Evolutionary conservation across 2,888 invertebrate species (phyloP), one percentile per base, ranked within the genome.

Genomic region (Branchipolynoe longqiensis): DNA sequence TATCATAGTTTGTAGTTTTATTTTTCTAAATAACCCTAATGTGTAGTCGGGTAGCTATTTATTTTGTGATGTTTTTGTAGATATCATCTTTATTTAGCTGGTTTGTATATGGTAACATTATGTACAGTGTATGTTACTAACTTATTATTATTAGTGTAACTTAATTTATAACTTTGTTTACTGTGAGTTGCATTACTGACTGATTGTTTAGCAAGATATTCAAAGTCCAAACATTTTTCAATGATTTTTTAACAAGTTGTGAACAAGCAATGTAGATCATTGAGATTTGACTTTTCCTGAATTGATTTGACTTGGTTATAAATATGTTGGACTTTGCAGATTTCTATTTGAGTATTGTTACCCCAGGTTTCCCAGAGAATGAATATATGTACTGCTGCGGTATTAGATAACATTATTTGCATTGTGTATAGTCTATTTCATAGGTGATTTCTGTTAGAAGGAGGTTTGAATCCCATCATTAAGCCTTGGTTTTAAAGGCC

Each of bases 11-110:
- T 41, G 78, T 78, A 78, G 78, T 41, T 78, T 69, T 78, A 78
- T 78, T 78, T 78, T 78, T 78, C 78, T 78, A 78, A 69, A 78
- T 78, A 54, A n/a, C 28, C 41, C 48, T 41, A 78, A 78, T 28
- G 40, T 78, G 48, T 78, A 78, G 78, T 78, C 28, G 78, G 78
- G 78, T 78, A 78, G 78, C 48, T 78, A 78, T 78, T 78, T 78
- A 78, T 78, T 78, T 78, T 78, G 78, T 78, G 78, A 78, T 78
- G 78, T 78, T 78, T 78, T 78, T 78, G 78, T 78, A 78, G 78
- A 78, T 78, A 78, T 41, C 78, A 6, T 25, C 8, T 78, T 78
- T 78, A 78, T 78, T 78, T 78, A 78, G 78, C 78, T 41, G 78
- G 78, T 78, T 78, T 78, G 78, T 78, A 78, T 78, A 78, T 78